Evolutionary conservation across 2,113 vertebrate species (phyloP).

Genomic region (Agapornis roseicollis): DNA sequence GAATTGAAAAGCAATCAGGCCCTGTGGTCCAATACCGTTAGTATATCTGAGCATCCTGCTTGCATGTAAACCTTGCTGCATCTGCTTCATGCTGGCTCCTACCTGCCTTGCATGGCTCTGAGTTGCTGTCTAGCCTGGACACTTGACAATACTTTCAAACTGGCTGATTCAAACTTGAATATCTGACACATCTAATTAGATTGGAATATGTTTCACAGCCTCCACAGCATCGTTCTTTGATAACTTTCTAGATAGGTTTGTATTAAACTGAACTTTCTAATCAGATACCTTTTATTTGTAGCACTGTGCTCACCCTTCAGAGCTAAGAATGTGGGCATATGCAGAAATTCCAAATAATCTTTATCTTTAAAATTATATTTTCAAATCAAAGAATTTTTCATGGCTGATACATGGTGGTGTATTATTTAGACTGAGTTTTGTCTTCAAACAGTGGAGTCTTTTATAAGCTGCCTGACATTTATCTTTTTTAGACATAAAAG

Average conservation of each 20-base stretch:
- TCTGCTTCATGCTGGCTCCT: background rate
- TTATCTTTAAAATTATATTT: background rate
- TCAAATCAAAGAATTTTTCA: background rate
- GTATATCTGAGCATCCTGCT: background rate
- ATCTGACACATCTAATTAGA: background rate
- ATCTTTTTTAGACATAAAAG: background rate
- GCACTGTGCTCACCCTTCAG: background rate
- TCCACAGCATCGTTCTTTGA: background rate
- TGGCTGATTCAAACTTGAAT: background rate
- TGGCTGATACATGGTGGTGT: background rate
- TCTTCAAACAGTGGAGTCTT: background rate
- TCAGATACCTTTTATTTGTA: background rate
- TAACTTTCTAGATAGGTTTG: background rate
- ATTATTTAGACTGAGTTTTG: background rate
- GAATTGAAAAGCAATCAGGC: background rate
- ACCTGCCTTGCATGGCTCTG: background rate
- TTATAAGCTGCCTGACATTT: background rate
- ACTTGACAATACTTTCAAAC: background rate
- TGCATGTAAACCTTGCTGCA: background rate
- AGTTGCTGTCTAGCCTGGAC: background rate
- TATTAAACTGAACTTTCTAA: background rate
- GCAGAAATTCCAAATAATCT: background rate
- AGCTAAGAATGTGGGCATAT: background rate
- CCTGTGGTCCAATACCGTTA: background rate
- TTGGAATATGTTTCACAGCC: background rate